phyloP scores from a whole-genome alignment of 2,888 invertebrate species.

The Phania funesta region DNA sequence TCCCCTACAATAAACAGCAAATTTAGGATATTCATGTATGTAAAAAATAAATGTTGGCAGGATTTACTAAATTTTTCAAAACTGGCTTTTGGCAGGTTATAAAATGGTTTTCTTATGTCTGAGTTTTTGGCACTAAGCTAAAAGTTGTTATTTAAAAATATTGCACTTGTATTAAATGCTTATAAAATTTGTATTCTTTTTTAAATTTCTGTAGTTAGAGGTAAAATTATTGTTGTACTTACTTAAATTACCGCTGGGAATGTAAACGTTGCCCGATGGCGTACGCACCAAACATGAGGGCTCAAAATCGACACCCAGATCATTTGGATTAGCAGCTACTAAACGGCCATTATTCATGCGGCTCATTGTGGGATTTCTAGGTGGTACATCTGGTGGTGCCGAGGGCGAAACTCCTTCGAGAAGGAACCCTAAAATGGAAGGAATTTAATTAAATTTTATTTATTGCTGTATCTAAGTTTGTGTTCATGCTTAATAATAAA shows the following conservation, averaged over 20 bases:
- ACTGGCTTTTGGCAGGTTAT: slow-evolving; percentile 18
- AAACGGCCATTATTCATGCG: slow-evolving; percentile 94
- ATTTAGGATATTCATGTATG: not conserved
- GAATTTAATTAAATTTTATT: not conserved
- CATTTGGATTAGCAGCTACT: slow-evolving; percentile 90
- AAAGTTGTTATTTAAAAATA: not conserved
- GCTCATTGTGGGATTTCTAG: slow-evolving; percentile 94
- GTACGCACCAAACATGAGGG: slow-evolving; percentile 94
- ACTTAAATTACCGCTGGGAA: slow-evolving; percentile 89
- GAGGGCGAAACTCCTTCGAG: slow-evolving; percentile 88
- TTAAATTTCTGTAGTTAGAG: not conserved
- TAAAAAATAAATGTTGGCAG: slow-evolving; percentile 7
- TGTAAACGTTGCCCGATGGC: slow-evolving; percentile 95
- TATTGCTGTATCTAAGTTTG: not conserved
- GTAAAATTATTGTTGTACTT: slow-evolving; percentile 75
- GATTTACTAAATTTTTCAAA: slow-evolving; percentile 2
- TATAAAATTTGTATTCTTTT: not conserved
- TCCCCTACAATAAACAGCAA: not conserved
- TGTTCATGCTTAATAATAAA: not conserved
- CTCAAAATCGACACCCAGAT: slow-evolving; percentile 89
- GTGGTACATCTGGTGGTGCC: slow-evolving; percentile 93
- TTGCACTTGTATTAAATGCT: not conserved
- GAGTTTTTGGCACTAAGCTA: not conserved
- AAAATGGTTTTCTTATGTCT: not conserved
- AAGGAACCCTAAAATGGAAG: slow-evolving; percentile 87